Conservation (phyloP, 2,797 vertebrate genomes). For the Poecile montanus region DNA sequence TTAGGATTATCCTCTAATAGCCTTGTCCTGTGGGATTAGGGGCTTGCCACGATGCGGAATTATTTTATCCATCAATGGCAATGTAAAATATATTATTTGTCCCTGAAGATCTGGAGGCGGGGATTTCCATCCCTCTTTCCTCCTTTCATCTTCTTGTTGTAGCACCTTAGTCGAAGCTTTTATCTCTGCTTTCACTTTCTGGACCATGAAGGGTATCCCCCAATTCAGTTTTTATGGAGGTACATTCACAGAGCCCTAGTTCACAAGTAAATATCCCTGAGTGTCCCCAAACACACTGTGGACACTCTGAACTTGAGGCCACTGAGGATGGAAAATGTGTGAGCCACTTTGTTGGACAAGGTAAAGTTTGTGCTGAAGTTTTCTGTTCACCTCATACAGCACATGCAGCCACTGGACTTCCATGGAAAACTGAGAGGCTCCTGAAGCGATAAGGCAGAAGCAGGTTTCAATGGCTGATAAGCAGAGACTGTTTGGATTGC, state of each 20-base stretch:
- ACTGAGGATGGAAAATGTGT: neutral
- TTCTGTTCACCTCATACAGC: neutral
- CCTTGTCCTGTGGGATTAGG: slow-evolving; percentile 14
- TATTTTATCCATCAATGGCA: neutral
- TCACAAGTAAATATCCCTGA: neutral
- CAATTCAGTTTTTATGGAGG: neutral
- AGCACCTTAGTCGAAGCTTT: neutral
- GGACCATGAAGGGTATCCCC: neutral
- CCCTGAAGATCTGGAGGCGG: neutral
- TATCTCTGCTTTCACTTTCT: neutral
- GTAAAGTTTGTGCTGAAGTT: neutral
- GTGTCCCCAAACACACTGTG: neutral
- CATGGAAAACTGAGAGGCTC: neutral
- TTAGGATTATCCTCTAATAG: slow-evolving; percentile 57
- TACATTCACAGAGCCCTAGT: neutral
- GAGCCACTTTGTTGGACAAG: neutral
- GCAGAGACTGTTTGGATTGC: neutral
- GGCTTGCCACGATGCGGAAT: neutral
- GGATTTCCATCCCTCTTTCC: neutral
- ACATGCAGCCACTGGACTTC: neutral
- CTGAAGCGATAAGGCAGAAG: neutral
- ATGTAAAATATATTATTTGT: neutral
- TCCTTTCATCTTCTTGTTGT: neutral
- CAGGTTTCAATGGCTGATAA: neutral
- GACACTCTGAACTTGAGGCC: neutral